Base-by-base conservation (phyloP, 2,113 vertebrate genomes). In the Manacus vitellinus region DNA sequence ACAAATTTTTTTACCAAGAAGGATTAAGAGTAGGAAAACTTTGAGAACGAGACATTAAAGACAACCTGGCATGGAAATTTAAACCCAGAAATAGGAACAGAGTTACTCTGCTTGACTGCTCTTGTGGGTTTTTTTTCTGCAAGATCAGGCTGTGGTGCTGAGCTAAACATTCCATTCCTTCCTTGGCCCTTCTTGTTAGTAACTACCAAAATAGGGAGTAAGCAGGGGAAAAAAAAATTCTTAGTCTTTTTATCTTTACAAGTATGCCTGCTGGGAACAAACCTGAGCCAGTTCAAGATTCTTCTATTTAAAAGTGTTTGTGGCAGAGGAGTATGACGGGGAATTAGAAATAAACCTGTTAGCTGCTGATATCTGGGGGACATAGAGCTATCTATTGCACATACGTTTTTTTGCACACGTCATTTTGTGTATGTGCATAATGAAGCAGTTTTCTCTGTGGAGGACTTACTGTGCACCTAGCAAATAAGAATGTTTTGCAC, bases 211-310 rank as follows among this genome's bases (percentile, higher is more conserved):
- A 84, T 17, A 78, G 46, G 59, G 37, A 90, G 54, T 47, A 81
- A 66, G 72, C 55, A 84, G 73, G 39, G 55, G 66, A n/a, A n/a
- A 61, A 13, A 9, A 44, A 65, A 73, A 93, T 41, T 55, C 85
- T 20, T 80, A 88, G 75, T 95, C 94, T 96, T 96, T 97, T 97
- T 97, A 97, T 97, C 97, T 97, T 95, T 95, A 96, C 95, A 95
- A 97, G 92, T 94, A 95, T 97, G 97, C 96, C 97, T 97, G 94
- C 94, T 97, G 95, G 96, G 88, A 94, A 85, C 88, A 83, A 96
- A 97, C 95, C 94, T 89, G 95, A 97, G 94, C 94, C 95, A 95
- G 92, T 93, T 97, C 95, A 96, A 94, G 97, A 95, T 96, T 96
- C 91, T 96, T 96, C 94, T 91, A 31, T 94, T 97, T 92, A 62